Evolutionary conservation across 2,113 vertebrate genomes (phyloP).

Genomic region (Percina caprodes): DNA sequence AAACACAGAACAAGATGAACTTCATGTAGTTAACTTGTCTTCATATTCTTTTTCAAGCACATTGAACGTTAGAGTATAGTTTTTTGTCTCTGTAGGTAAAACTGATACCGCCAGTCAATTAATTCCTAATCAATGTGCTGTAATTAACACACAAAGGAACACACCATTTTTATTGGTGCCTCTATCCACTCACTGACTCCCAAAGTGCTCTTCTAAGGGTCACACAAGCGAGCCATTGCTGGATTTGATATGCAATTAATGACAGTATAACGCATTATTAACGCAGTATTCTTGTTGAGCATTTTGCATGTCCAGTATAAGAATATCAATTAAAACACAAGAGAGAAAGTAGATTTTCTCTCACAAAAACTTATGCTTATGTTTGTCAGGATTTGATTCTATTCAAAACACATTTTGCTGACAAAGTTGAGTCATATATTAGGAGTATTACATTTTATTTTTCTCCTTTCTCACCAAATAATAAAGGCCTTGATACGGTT

Average conservation of each 20-base stretch:
- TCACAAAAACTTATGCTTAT: neutral
- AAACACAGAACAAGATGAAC: neutral
- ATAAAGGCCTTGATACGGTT: neutral
- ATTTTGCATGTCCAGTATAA: neutral
- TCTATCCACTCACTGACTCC: constrained; percentile 16
- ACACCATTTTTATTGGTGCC: constrained; percentile 1
- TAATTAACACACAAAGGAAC: constrained; percentile 5
- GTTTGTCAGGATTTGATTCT: neutral
- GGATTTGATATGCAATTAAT: neutral
- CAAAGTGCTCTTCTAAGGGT: constrained; percentile 3
- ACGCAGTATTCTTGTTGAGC: neutral
- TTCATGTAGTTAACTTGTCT: neutral
- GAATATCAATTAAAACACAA: neutral
- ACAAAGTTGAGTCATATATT: neutral
- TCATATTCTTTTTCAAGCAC: neutral
- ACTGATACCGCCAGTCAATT: constrained; percentile 8
- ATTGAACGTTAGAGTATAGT: neutral
- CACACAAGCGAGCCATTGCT: constrained; percentile 3
- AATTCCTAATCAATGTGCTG: constrained; percentile 5
- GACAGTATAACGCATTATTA: neutral
- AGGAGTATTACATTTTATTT: neutral
- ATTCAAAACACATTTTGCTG: accelerated
- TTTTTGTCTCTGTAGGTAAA: constrained; percentile 5
- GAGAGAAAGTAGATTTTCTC: no score
- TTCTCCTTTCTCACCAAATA: neutral